phyloP scores from a whole-genome alignment of 2,888 invertebrate genomes.

The Drosophila meridionalis region DNA sequence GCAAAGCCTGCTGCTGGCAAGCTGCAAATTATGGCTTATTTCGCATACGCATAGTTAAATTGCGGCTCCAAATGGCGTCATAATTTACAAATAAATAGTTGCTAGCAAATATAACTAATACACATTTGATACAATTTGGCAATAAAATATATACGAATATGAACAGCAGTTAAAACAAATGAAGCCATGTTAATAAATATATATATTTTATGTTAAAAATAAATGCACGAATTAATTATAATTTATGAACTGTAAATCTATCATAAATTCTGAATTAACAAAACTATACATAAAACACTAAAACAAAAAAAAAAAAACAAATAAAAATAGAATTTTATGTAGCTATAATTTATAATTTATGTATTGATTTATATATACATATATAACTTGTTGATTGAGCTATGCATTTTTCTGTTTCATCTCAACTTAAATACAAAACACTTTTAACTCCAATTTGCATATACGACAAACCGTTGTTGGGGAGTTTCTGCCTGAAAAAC shows the following conservation, averaged over 20 bases:
- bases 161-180: not conserved
- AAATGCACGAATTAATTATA: not conserved
- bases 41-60: not conserved
- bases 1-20: not conserved
- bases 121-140: not conserved
- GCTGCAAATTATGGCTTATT: constrained; percentile 13
- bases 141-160: not conserved
- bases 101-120: not conserved
- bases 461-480: too few species aligned
- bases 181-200: not conserved
- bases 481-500: too few species aligned
- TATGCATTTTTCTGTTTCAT: too few species aligned
- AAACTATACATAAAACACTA: too few species aligned
- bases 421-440: too few species aligned
- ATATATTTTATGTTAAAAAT: not conserved
- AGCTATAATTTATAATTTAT: too few species aligned
- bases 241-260: not conserved
- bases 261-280: not conserved
- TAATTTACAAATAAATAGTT: constrained; percentile 9
- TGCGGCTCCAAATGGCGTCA: not conserved
- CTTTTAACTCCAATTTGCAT: too few species aligned
- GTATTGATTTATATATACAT: too few species aligned
- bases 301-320: too few species aligned
- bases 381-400: too few species aligned
- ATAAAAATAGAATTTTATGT: too few species aligned